phyloP scores from a whole-genome alignment of 2,888 invertebrate species.

The Theretra japonica region DNA sequence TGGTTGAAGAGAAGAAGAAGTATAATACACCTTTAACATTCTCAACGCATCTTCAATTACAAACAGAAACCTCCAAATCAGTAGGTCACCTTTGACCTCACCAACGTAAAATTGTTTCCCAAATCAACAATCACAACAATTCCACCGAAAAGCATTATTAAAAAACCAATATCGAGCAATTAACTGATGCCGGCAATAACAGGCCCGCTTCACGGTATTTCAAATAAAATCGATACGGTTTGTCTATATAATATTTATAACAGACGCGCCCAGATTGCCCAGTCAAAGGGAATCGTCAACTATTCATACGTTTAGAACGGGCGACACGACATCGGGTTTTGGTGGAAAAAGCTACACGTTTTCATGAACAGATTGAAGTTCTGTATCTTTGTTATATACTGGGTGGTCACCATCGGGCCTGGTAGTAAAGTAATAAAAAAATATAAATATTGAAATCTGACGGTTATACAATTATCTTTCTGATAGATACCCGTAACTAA shows the following conservation, averaged over 20 bases:
- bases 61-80: no score
- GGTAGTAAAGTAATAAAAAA: no score
- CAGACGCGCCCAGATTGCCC: slow-evolving; percentile 60
- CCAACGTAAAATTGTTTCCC: neutral
- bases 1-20: no score
- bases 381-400: no score
- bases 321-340: slow-evolving; percentile 43
- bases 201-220: slow-evolving; percentile 39
- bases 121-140: neutral
- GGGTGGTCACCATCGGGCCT: no score
- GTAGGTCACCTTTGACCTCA: neutral
- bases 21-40: no score
- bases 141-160: neutral
- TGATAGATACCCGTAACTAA: no score
- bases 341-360: neutral
- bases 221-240: slow-evolving; percentile 42
- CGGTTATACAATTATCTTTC: no score
- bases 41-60: no score
- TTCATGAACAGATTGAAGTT: neutral
- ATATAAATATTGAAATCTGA: no score
- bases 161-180: slow-evolving; percentile 27
- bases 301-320: slow-evolving; percentile 34
- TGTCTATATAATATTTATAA: slow-evolving; percentile 68
- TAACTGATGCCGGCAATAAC: slow-evolving; percentile 23
- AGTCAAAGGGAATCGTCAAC: slow-evolving; percentile 62